Evolutionary conservation across 2,888 invertebrate species (phyloP), one percentile per base, ranked within the genome.

Genomic region (Plebejus melissa): DNA sequence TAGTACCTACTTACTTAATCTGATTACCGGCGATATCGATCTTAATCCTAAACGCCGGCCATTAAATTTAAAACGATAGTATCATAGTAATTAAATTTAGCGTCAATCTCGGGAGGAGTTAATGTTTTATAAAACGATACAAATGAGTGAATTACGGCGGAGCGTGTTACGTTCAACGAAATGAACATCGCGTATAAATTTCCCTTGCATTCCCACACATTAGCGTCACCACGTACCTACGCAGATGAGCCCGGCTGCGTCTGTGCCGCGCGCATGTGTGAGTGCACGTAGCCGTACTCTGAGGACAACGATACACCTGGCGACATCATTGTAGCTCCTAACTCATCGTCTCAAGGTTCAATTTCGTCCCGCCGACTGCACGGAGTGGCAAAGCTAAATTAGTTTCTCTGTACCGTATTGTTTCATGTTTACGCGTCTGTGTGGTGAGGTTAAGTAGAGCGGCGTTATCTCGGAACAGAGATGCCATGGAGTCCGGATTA

Each of bases 381-480:
- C 80, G 82, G 65, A 71, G 76, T 65, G 84, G 86, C 85, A 86
- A 81, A 82, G 82, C 82, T 87, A 89, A 86, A 85, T 85, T 88
- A 88, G 92, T 88, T 83, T 87, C 86, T 85, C 88, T 90, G 88
- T 92, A 92, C 92, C 92, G 93, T 93, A 93, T 93, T 93, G 93
- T 93, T 93, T 91, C 91, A 91, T 90, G 91, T 91, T 92, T 90
- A 91, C 90, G 89, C 89, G 88, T 88, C 87, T 91, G 91, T 93
- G 92, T 91, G 90, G 86, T 87, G 90, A 91, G 91, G 93, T 93
- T 93, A 93, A 93, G 93, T 93, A 92, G 93, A 93, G 93, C 93
- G 92, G 91, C 84, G 90, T 93, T 92, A 92, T 92, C 92, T 92
- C 86, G 78, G 92, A 88, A 93, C 90, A 93, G 88, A 88, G 88